Percentiles rank a stretch among this genome's conserved stretches.
phyloP scores from a whole-genome alignment of 2,888 invertebrate species.

The Panorpa germanica region DNA sequence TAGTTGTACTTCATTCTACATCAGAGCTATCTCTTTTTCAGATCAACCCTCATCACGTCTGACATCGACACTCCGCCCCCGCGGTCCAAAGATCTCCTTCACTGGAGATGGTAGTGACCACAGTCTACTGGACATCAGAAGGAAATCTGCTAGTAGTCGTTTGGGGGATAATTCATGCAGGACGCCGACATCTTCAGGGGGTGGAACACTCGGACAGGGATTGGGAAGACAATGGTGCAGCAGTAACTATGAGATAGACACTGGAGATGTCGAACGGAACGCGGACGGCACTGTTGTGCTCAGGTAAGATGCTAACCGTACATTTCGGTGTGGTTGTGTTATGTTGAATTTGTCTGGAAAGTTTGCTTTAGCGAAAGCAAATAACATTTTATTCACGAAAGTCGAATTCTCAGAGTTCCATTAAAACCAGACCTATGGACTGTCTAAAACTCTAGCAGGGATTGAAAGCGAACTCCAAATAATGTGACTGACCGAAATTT shows the following conservation, averaged over 20 bases:
- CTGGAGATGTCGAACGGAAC: conserved; percentile 29
- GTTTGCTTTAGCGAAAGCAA: too few species aligned
- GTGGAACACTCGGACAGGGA: too few species aligned
- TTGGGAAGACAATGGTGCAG: too few species aligned
- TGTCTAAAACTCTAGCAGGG: not conserved
- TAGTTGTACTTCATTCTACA: too few species aligned
- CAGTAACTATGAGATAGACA: conserved; percentile 7
- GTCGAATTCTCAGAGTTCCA: not conserved
- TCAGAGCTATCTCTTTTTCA: too few species aligned
- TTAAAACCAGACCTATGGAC: not conserved
- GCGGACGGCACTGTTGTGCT: conserved; percentile 39
- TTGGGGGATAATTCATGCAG: too few species aligned
- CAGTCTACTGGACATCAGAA: conserved; percentile 19
- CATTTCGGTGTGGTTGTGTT: too few species aligned
- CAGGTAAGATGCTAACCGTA: conserved; percentile 36
- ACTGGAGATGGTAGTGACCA: conserved; percentile 23
- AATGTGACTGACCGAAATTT: too few species aligned
- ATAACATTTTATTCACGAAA: conserved; percentile 3
- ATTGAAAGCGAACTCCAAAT: conserved; percentile 4
- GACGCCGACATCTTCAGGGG: conserved; percentile 12
- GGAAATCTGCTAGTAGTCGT: conserved; percentile 23
- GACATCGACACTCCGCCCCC: conserved; percentile 25
- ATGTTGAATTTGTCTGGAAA: too few species aligned
- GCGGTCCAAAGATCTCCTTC: conserved; percentile 22
- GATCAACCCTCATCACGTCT: conserved; percentile 23